Evolutionary conservation across 2,888 invertebrate genomes (phyloP).

Genomic region (Reticulitermes lucifugus): DNA sequence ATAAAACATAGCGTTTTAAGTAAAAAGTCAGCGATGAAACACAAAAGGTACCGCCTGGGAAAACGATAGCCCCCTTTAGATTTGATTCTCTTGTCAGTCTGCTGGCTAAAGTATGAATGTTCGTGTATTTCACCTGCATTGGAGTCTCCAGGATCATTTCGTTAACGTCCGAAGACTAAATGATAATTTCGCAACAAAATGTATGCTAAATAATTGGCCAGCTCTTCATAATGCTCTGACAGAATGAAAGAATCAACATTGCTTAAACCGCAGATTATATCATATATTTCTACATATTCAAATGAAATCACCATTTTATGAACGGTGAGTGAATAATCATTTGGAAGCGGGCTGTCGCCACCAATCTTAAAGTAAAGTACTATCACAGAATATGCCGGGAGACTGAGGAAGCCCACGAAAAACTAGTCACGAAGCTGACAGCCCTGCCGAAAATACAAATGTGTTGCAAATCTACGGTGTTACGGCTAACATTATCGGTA

Average conservation of each 20-base stretch:
- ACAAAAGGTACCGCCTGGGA: not conserved
- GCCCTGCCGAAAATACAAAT: no score
- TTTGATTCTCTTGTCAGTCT: constrained; percentile 11
- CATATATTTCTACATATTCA: no score
- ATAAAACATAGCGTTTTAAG: constrained; percentile 35
- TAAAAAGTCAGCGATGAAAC: constrained; percentile 21
- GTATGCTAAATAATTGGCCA: not conserved
- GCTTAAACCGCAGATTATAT: not conserved
- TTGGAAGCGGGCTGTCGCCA: no score
- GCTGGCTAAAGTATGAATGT: not conserved
- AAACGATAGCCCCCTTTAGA: constrained; percentile 32
- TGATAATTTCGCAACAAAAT: not conserved
- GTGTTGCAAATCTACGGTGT: no score
- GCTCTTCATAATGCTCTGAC: not conserved
- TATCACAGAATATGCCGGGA: no score
- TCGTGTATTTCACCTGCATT: constrained; percentile 22
- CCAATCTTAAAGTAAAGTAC: no score
- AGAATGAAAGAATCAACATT: not conserved
- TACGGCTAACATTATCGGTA: no score
- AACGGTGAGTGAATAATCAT: no score
- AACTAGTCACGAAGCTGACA: no score
- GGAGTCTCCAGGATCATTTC: not conserved
- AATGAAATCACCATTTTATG: no score
- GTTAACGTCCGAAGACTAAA: not conserved
- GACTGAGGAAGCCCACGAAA: no score